phyloP scores from a whole-genome alignment of 2,113 vertebrate species.

The Pachyramphus minor region DNA sequence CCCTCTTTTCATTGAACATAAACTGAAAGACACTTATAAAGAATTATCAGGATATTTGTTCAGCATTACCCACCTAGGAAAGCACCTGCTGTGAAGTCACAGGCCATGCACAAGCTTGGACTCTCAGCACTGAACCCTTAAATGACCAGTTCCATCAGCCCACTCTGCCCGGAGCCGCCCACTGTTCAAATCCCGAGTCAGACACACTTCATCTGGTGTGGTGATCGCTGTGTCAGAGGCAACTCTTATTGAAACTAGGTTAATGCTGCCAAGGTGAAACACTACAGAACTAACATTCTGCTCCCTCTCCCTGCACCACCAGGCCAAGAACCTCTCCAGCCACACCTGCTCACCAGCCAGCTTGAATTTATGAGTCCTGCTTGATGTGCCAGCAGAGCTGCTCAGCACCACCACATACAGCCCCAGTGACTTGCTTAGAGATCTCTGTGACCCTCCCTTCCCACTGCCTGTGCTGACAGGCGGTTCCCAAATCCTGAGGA shows the following conservation, averaged over 20 bases:
- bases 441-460: not conserved
- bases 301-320: not conserved
- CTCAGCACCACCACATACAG: accelerated
- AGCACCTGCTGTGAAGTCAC: not conserved
- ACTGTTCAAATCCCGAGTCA: not conserved
- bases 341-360: not conserved
- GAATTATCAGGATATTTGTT: not conserved
- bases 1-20: not conserved
- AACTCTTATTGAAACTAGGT: not conserved
- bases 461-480: accelerated
- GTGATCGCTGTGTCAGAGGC: not conserved
- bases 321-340: not conserved
- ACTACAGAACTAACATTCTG: not conserved
- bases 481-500: not conserved
- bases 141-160: not conserved
- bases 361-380: not conserved
- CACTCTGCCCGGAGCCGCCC: not conserved
- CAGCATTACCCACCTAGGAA: not conserved
- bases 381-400: accelerated
- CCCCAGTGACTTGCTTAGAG: not conserved
- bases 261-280: not conserved
- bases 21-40: not conserved
- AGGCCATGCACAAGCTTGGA: not conserved
- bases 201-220: not conserved
- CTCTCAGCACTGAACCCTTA: not conserved